Base-by-base conservation (phyloP, 2,888 invertebrate genomes). In the Eupithecia insigniata region DNA sequence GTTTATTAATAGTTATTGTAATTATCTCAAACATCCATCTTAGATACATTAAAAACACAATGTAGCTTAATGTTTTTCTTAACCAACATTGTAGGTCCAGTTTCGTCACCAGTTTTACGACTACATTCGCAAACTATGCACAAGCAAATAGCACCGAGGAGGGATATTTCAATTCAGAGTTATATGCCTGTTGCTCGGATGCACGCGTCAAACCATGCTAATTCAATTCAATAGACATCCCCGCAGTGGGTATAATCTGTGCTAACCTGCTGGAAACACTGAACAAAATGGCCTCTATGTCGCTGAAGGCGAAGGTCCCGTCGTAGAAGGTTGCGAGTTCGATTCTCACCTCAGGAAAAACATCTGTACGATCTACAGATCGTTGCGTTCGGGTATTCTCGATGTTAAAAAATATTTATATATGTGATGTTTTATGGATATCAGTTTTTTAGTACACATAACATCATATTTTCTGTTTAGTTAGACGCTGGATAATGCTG, bases 201-300 rank as follows among this genome's bases (percentile, higher is more conserved):
- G 30, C 14, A 60, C 30, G 60, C 60, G 18, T 60, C 60, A 30
- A 60, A 28, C 60, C 60, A 16, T 30, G 28, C 60, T 60, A 60
- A 60, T 60, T 60, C 16, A 28, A 60, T 60, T 16, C 18, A 28
- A 60, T 16, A 16, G 58, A 28, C 28, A 39, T 39, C 14, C 39
- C 43, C 43, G 3, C 6, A 43, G 43, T 18, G 43, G 43, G 18
- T 43, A 43, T 43, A 18, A 18, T 43, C 43, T 43, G 43, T 43
- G 43, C 43, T 6, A 6, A 18, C 43, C 43, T 43, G 43, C 43
- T 43, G 43, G 4, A 18, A 43, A 18, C 18, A 16, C 16, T 43
- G 18, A 43, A 6, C 12, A 18, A 18, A 43, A 16, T 7, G 43
- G 18, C 18, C 7, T 43, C 6, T 18, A 36, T 36, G 12, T 1